Evolutionary conservation across 2,797 vertebrate species (phyloP), one percentile per base, ranked within the genome.

Genomic region (Trachurus trachurus): DNA sequence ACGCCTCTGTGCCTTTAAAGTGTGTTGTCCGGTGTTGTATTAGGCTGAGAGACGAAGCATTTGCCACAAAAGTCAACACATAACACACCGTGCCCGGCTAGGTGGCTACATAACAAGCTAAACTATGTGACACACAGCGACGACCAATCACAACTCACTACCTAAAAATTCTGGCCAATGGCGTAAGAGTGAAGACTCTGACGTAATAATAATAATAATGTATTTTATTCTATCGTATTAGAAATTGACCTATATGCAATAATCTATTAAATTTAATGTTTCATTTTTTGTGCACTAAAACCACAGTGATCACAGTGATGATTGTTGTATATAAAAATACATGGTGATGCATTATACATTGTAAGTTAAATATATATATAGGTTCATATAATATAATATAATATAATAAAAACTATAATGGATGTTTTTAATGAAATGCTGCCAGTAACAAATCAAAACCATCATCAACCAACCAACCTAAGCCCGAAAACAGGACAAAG

Each of bases 61-160:
- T 0, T 56, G 6, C 47, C 26, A 2, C 6, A 21, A 16, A 74
- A 78, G 31, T 13, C 0, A 52, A 10, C 7, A 60, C 6, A 26
- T 11, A 78, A 45, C 62, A 80, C 16, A 19, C 6, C 2, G 9
- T 2, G 54, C 45, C 5, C 12, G 6, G 62, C 45, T 47, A 12
- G 4, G 16, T 21, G 53, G 73, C 77, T 83, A 84, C 75, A 76
- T 50, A 76, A 77, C 82, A 81, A 57, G 45, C 57, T 82, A 63
- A 84, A 52, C 74, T 83, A 11, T 85, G 70, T 34, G 88, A 80
- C 77, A 63, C 34, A 47, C 7, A n/a, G 4, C 37, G 19, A 4
- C 2, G 84, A 70, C 92, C 84, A 94, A 92, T 91, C 74, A 83
- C 42, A 66, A 26, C 16, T 1, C 31, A 45, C 75, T 2, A 60